Evolutionary conservation across 1,140 invertebrate genomes (phyloP).

Genomic region (Harpegnathos saltator): DNA sequence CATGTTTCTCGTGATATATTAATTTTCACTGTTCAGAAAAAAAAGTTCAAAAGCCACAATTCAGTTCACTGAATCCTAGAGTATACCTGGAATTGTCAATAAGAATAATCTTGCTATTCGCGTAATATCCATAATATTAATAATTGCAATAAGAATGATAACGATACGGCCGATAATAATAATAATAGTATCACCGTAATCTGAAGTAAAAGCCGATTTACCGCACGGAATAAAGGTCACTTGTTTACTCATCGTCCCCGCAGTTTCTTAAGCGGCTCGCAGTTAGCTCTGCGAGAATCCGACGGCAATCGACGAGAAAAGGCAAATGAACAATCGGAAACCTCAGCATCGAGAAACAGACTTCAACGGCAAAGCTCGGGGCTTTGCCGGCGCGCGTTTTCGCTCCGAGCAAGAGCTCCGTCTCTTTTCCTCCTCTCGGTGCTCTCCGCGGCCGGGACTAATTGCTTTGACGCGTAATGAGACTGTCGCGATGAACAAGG

Average conservation of each 20-base stretch:
- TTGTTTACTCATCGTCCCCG: background rate
- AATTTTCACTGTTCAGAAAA: no score
- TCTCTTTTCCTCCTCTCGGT: background rate
- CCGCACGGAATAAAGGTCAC: conserved; percentile 6
- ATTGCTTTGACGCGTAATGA: conserved; percentile 44
- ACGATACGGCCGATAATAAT: background rate
- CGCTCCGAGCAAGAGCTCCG: background rate
- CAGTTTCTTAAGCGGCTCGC: background rate
- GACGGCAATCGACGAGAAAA: conserved; percentile 30
- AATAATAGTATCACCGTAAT: conserved; percentile 1
- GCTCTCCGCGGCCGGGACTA: conserved; percentile 32
- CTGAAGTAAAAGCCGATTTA: background rate
- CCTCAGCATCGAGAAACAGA: conserved; percentile 13
- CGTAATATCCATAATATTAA: background rate
- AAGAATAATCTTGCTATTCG: no score
- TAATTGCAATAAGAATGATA: background rate
- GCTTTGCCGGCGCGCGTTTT: conserved; percentile 7
- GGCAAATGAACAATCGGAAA: conserved; percentile 46
- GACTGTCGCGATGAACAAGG: background rate
- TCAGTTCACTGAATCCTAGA: no score
- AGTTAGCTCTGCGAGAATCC: conserved; percentile 7
- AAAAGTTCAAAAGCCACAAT: no score
- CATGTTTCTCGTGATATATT: no score
- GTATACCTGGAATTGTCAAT: no score
- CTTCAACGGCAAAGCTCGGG: conserved; percentile 25